phyloP scores from a whole-genome alignment of 2,113 vertebrate genomes.

The Dromaius novaehollandiae region DNA sequence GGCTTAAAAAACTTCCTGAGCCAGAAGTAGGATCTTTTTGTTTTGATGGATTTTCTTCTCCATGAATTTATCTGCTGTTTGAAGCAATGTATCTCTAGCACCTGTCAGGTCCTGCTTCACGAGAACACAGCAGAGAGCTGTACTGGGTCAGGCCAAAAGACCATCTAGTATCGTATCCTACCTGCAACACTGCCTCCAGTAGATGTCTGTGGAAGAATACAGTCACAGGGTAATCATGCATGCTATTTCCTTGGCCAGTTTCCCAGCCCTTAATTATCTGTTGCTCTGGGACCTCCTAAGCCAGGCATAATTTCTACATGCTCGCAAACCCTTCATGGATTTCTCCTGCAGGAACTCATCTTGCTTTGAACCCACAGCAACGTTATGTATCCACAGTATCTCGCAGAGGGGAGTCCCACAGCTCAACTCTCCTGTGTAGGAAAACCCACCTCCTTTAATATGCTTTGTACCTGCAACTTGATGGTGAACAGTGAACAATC shows the following conservation, averaged over 20 bases:
- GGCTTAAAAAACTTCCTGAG: background rate
- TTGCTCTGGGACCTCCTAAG: background rate
- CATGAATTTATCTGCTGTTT: background rate
- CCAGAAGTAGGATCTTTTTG: background rate
- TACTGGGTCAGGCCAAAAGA: background rate
- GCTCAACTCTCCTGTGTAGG: background rate
- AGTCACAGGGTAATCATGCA: background rate
- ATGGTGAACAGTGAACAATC: background rate
- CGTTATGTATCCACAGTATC: background rate
- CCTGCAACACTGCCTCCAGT: background rate
- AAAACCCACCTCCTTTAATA: background rate
- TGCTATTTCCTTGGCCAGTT: background rate
- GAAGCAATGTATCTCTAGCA: background rate
- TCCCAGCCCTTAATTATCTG: background rate
- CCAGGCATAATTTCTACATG: background rate
- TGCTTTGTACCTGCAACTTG: background rate
- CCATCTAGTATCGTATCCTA: background rate
- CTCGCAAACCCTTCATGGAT: background rate
- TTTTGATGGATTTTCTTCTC: background rate
- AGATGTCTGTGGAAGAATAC: background rate
- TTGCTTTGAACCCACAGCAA: background rate
- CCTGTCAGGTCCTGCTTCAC: background rate
- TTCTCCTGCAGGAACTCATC: background rate
- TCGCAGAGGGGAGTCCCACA: background rate
- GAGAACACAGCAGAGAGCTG: background rate